Evolutionary conservation across 2,113 vertebrate genomes (phyloP), one percentile per base, ranked within the genome.

Genomic region (Lagopus leucura): DNA sequence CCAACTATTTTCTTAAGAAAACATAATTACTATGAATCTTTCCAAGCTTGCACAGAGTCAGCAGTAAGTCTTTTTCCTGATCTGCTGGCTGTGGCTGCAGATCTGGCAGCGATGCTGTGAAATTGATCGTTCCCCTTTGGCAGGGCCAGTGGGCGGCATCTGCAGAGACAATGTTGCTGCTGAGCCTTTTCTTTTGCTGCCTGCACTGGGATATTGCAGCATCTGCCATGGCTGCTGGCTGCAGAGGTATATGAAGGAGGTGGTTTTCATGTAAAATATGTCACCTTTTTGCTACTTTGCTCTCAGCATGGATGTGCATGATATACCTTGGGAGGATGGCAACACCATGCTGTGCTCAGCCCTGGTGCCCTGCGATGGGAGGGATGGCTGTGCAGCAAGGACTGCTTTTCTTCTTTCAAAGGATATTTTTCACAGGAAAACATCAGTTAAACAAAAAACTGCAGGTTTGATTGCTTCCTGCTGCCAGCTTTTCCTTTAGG

Each of bases 41-140:
- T 57, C 60, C 60, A 54, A 89, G 69, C 84, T 89, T 24, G 10
- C 38, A 45, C 70, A 83, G 60, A 91, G 78, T 4, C 32, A 3
- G 64, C 75, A 91, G 67, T 34, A 63, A 57, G 94, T 9, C 24
- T 21, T 79, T 85, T 42, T 65, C 60, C 47, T 54, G 72, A 67
- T 72, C 64, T 94, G 78, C 14, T 63, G 78, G 79, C 75, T 89
- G 63, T 65, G 90, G 11, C 54, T 88, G 88, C 78, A 11, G 48
- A 82, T 69, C 67, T 95, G 92, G 82, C 78, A 79, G 88, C 20
- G 79, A 12, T 60, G 7, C 24, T 81, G 88, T 69, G 28, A 91
- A 95, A 95, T 94, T 69, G 24, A 94, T 94, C 82, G 63, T 74
- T 80, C 18, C 50, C 58, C 90, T 66, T 92, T 8, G 8, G 81